Percentiles rank a stretch among this genome's conserved stretches.
phyloP scores from a whole-genome alignment of 2,797 vertebrate genomes.

The Sebastes oblongus region DNA sequence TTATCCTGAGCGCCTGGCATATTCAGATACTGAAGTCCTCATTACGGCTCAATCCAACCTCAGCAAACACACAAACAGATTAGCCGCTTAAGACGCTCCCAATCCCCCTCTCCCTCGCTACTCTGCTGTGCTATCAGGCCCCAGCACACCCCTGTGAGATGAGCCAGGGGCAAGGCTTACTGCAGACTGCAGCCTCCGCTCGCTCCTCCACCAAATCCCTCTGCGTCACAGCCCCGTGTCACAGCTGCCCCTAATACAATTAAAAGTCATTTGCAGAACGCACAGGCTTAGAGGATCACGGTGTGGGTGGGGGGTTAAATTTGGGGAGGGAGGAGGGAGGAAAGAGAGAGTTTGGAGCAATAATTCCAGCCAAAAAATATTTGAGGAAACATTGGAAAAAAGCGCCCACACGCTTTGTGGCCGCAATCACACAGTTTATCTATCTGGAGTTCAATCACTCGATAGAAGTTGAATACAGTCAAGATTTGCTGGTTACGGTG shows the following conservation, averaged over 20 bases:
- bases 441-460: conserved; percentile 28
- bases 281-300: conserved; percentile 80
- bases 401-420: conserved; percentile 37
- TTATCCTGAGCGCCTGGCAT: conserved; percentile 86
- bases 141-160: conserved; percentile 85
- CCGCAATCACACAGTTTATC: conserved; percentile 42
- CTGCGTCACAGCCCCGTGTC: conserved; percentile 82
- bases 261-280: conserved; percentile 88
- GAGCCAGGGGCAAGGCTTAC: conserved; percentile 87
- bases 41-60: conserved; percentile 90
- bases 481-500: conserved; percentile 21
- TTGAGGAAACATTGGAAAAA: conserved; percentile 44
- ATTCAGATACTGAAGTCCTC: conserved; percentile 90
- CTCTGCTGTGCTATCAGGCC: conserved; percentile 84
- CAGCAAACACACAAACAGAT: conserved; percentile 90
- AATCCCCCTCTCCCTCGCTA: conserved; percentile 83
- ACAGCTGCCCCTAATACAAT: conserved; percentile 88
- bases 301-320: conserved; percentile 70
- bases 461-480: conserved; percentile 29
- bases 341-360: conserved; percentile 45
- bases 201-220: conserved; percentile 78
- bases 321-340: conserved; percentile 30
- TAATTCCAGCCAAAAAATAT: conserved; percentile 62
- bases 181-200: conserved; percentile 77
- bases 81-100: conserved; percentile 80